These are phyloP conservation scores for Amblyjoppa fuscipennis DNA, from an alignment of 2,888 invertebrate genomes.

Conservation along the genomic window DNA sequence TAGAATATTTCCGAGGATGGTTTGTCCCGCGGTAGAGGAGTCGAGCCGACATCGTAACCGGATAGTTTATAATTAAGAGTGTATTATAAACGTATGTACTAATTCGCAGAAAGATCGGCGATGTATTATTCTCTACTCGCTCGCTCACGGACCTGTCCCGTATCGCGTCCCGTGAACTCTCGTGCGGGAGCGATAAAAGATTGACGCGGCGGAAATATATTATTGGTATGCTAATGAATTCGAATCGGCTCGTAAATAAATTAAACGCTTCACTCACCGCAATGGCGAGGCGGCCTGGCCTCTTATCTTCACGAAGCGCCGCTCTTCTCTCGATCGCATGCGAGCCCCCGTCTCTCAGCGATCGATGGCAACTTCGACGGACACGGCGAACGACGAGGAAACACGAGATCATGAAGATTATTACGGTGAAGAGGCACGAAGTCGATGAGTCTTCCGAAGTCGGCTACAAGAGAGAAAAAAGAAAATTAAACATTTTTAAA, in stretches of 20 bases:
- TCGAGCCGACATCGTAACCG: slow-evolving; percentile 21
- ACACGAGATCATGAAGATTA: slow-evolving; percentile 26
- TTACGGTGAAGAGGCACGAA: too few relatives aligned
- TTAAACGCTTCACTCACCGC: slow-evolving; percentile 65
- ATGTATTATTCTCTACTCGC: slow-evolving; percentile 16
- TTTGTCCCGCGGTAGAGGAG: neutral
- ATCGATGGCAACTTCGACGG: slow-evolving; percentile 32
- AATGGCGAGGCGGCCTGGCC: slow-evolving; percentile 29
- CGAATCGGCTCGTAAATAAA: slow-evolving; percentile 69
- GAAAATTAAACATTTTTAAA: too few relatives aligned
- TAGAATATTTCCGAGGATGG: neutral
- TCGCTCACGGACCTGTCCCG: neutral
- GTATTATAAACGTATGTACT: slow-evolving; percentile 20
- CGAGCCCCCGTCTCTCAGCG: slow-evolving; percentile 16
- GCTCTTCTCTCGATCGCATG: slow-evolving; percentile 24
- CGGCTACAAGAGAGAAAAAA: too few relatives aligned
- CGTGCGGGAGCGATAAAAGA: neutral
- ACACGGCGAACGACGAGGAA: slow-evolving; percentile 45
- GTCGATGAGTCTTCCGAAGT: too few relatives aligned
- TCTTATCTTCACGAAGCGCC: slow-evolving; percentile 33
- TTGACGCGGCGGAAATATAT: slow-evolving; percentile 51
- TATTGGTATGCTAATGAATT: slow-evolving; percentile 70
- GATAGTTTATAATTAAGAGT: slow-evolving; percentile 24
- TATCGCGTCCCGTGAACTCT: neutral
- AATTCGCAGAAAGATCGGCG: slow-evolving; percentile 20